Evolutionary conservation across 2,888 invertebrate species (phyloP).

Genomic region (Schizaphis graminum): DNA sequence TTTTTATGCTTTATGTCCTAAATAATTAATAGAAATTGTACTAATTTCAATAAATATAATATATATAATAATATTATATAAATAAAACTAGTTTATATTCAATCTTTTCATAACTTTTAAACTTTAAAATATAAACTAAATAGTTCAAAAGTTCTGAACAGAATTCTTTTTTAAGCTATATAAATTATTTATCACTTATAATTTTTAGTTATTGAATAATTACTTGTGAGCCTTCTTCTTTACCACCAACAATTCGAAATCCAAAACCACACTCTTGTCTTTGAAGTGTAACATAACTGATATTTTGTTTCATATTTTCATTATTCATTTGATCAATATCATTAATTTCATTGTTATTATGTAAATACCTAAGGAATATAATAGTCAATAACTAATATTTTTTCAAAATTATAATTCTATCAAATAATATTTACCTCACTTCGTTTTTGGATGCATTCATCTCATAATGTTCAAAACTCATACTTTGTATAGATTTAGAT

Average conservation of each 20-base stretch:
- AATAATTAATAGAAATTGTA: background rate
- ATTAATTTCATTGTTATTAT: slow-evolving; percentile 59
- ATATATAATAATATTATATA: too few relatives aligned
- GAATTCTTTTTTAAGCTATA: too few relatives aligned
- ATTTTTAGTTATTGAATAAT: slow-evolving; percentile 61
- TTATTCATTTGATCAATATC: slow-evolving; percentile 48
- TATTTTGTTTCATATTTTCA: slow-evolving; percentile 46
- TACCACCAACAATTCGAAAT: slow-evolving; percentile 97
- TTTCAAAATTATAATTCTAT: background rate
- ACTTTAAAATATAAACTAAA: too few relatives aligned
- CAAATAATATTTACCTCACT: slow-evolving; percentile 51
- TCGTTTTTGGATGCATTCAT: slow-evolving; percentile 53
- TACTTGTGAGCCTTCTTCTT: slow-evolving; percentile 95
- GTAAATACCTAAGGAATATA: slow-evolving; percentile 41
- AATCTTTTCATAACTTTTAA: too few relatives aligned
- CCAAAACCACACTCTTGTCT: slow-evolving; percentile 97
- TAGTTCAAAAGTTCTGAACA: too few relatives aligned
- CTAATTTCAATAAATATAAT: background rate
- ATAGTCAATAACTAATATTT: background rate
- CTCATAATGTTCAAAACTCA: slow-evolving; percentile 54
- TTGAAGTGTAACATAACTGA: slow-evolving; percentile 76
- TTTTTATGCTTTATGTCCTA: background rate
- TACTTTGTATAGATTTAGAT: slow-evolving; percentile 55
- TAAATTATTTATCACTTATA: background rate
- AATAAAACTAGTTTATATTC: too few relatives aligned